Evolutionary conservation across 1,140 invertebrate genomes (phyloP), one percentile per base, ranked within the genome.

Genomic region (Scaptodrosophila lebanonensis): DNA sequence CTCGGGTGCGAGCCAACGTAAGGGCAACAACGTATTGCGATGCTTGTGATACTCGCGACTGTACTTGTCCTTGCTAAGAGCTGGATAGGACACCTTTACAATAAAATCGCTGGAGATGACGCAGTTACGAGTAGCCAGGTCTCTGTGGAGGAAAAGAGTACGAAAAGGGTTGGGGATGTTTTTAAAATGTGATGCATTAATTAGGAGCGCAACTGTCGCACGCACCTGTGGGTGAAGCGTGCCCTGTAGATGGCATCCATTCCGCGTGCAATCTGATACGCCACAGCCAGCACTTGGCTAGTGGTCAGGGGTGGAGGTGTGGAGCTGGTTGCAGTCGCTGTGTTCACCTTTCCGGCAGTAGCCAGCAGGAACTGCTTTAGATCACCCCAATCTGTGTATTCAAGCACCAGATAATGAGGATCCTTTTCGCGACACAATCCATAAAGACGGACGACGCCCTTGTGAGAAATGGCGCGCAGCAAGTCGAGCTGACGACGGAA

Each of bases 341-440:
- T 86, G 39, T 82, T 84, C 0, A 77, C 73, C 25, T 86, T 86
- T 5, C 85, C 85, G 8, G 85, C 85, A 3, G 95, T 97, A 2
- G 96, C 94, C 35, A 95, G 87, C n/a, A 98, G 88, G 87, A 97
- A 97, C 84, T 95, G 95, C 67, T 97, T 98, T 42, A 97, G 88
- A 86, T 97, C 96, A n/a, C 96, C 96, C 96, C 96, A 97, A 79
- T 98, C 96, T 15, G 95, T 96, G 79, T 96, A 95, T 83, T 98
- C 95, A 3, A 97, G 87, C 9, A 98, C 91, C 90, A 98, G 92
- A 75, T 93, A 95, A 82, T 96, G 93, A 0, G 95, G 95, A 57
- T 97, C 94, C 8, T 91, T 89, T 42, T 97, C 94, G 22, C 92
- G 89, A 85, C 95, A 96, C 36, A 97, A 88, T 0, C 95, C 96